A percentile compares a stretch with the other conserved stretches of the same genome.
These are phyloP conservation scores for Meles meles DNA, from an alignment of 2,113 vertebrate genomes.

Conservation along the genomic window DNA sequence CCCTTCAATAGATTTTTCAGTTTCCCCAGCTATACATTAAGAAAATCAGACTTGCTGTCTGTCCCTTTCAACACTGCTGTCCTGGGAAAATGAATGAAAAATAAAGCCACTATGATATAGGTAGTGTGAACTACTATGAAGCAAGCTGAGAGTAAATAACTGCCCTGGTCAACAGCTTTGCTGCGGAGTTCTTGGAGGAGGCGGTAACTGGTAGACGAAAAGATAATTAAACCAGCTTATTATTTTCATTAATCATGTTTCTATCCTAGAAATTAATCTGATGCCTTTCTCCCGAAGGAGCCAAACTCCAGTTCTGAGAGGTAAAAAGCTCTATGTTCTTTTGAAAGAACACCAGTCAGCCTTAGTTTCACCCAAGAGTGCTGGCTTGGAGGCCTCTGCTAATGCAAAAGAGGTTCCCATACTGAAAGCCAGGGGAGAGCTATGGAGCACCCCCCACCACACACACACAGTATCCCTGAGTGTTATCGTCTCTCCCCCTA, in stretches of 20 bases:
- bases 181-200: slow-evolving; percentile 21
- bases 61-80: background rate
- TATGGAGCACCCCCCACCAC: accelerated
- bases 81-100: background rate
- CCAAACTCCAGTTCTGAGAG: slow-evolving; percentile 11
- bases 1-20: background rate
- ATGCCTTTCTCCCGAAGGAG: background rate
- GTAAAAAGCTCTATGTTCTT: slow-evolving; percentile 18
- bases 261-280: slow-evolving; percentile 40
- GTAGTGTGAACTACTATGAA: background rate
- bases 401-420: background rate
- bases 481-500: background rate
- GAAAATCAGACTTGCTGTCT: background rate
- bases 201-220: slow-evolving; percentile 32
- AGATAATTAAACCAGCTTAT: slow-evolving; percentile 52
- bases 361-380: background rate
- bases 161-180: slow-evolving; percentile 14
- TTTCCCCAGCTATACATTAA: background rate
- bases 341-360: slow-evolving; percentile 1
- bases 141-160: slow-evolving; percentile 8
- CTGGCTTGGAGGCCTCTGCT: background rate
- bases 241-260: slow-evolving; percentile 60
- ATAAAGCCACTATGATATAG: background rate
- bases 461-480: background rate
- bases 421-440: background rate